Evolutionary conservation across 2,797 vertebrate genomes (phyloP), one percentile per base, ranked within the genome.

Genomic region (Acropternis orthonyx): DNA sequence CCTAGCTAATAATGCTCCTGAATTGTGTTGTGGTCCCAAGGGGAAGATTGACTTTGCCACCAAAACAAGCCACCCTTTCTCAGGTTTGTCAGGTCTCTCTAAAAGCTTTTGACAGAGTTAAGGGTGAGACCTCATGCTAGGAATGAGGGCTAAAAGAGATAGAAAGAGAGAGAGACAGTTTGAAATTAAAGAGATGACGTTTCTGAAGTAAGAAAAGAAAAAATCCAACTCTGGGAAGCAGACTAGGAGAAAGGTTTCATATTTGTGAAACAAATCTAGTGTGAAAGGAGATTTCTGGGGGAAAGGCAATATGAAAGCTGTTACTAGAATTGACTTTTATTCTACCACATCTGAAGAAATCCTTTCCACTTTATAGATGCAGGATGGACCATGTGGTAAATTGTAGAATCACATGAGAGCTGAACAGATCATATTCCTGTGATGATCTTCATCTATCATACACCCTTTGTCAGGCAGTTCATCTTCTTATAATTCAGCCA

Each of bases 281-380:
- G 72, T 94, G 84, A 95, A 95, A 88, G 62, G 54, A 92, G 78
- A 91, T 93, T 94, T 94, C 58, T 93, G 7, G 27, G 27, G 41
- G 18, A 77, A 79, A 85, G 73, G 49, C 72, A 91, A 83, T 89
- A 83, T 62, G 81, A 94, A 95, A 85, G 37, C 61, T 93, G 43
- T 80, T 93, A 74, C 68, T 68, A 69, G 65, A 87, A 87, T 14
- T 92, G 56, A 61, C 84, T 91, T 80, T 63, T 91, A 66, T 90
- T 67, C 61, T 87, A 68, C 37, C 65, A 77, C 28, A 62, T 72
- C 58, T 89, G 61, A 84, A 80, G 65, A 74, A 16, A 71, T 72
- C 11, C 37, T 89, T 92, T 85, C 46, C 14, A 52, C 28, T 82
- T 83, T 24, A 75, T 54, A 92, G 32, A n/a, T 3, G 6, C 32